Evolutionary conservation across 2,888 invertebrate species (phyloP).

Genomic region (Reticulitermes lucifugus): DNA sequence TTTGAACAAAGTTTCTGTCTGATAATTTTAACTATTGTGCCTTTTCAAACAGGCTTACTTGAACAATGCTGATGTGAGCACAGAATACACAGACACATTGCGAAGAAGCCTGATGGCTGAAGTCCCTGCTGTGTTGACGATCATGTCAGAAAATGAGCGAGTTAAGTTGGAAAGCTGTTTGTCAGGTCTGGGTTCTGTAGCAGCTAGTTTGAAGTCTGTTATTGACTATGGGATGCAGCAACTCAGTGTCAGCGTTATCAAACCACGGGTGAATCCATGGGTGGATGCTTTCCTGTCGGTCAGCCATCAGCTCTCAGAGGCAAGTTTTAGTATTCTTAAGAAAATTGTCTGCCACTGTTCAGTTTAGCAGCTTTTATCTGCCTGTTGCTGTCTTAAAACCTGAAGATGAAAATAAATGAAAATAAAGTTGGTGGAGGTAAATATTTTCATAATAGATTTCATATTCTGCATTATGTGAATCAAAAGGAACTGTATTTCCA

Average conservation of each 20-base stretch:
- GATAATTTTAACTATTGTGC: no score
- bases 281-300: constrained; percentile 83
- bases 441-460: background rate
- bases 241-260: constrained; percentile 81
- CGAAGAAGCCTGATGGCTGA: constrained; percentile 80
- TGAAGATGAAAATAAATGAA: background rate
- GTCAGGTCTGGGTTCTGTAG: constrained; percentile 70
- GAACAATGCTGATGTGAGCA: constrained; percentile 92
- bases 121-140: constrained; percentile 73
- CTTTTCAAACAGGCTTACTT: constrained; percentile 76
- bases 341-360: no score
- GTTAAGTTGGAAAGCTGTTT: constrained; percentile 81
- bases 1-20: no score
- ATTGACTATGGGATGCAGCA: constrained; percentile 86
- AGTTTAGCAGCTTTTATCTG: no score
- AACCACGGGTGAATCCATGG: constrained; percentile 86
- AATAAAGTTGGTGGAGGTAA: background rate
- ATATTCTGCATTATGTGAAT: background rate
- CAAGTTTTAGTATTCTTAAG: constrained; percentile 58
- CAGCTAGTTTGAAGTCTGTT: constrained; percentile 71
- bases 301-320: constrained; percentile 85
- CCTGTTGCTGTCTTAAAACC: background rate
- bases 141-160: constrained; percentile 72
- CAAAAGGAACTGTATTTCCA: background rate
- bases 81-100: constrained; percentile 90